Conservation (phyloP, 2,888 invertebrate species). For the Drosophila nr. perissopoda region DNA sequence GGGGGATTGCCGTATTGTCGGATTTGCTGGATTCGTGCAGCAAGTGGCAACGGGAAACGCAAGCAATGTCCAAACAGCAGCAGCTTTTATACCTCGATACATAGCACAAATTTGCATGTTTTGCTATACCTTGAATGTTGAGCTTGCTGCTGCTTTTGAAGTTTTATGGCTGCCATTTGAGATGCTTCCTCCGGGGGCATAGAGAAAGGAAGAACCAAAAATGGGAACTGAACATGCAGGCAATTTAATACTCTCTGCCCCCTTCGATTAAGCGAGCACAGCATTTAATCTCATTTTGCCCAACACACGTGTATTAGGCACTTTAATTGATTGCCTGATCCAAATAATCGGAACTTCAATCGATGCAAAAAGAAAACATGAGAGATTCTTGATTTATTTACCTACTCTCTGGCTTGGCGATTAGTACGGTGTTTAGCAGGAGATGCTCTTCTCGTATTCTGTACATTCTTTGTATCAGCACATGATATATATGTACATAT, state of each 20-base stretch:
- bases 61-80: constrained; percentile 47
- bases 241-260: constrained; percentile 1
- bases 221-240: not conserved
- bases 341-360: not conserved
- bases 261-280: not conserved
- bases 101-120: constrained; percentile 71
- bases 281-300: not conserved
- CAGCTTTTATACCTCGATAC: constrained; percentile 49
- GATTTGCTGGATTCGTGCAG: constrained; percentile 1
- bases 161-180: constrained; percentile 74
- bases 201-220: not conserved
- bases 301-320: not conserved
- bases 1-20: not conserved
- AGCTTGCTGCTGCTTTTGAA: constrained; percentile 63
- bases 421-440: not conserved
- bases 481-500: not conserved
- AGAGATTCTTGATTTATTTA: not conserved
- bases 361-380: not conserved
- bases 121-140: constrained; percentile 45
- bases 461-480: too few relatives aligned
- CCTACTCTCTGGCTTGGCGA: not conserved
- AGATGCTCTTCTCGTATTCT: not conserved
- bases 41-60: constrained; percentile 11
- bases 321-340: not conserved
- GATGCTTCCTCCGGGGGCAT: constrained; percentile 10